Percentiles rank a stretch among this genome's conserved stretches.
These are phyloP conservation scores for Didymodactylos carnosus DNA, from an alignment of 2,888 invertebrate genomes.

Conservation along the genomic window DNA sequence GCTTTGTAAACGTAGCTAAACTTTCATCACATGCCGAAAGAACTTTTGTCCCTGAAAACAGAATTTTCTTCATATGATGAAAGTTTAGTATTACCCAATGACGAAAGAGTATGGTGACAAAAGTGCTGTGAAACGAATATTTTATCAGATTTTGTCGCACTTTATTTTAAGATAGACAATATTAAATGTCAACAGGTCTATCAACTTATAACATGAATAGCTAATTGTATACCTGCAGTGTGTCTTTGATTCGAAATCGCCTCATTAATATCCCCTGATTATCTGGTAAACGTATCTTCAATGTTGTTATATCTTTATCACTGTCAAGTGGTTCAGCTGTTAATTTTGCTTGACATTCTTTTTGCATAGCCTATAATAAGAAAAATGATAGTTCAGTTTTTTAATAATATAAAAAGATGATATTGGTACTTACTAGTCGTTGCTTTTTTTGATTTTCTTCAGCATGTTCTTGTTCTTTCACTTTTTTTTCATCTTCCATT, in stretches of 20 bases:
- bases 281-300: conserved; percentile 61
- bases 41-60: too few species aligned
- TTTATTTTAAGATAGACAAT: too few species aligned
- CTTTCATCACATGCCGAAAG: too few species aligned
- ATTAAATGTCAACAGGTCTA: background rate
- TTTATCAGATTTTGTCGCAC: too few species aligned
- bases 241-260: conserved; percentile 47
- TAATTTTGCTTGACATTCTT: conserved; percentile 29
- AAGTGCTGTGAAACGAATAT: too few species aligned
- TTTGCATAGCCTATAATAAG: conserved; percentile 27
- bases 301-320: conserved; percentile 11
- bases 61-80: too few species aligned
- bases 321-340: conserved; percentile 33
- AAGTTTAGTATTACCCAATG: too few species aligned
- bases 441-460: conserved; percentile 51
- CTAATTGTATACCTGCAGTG: conserved; percentile 16
- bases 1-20: too few species aligned
- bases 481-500: conserved; percentile 44
- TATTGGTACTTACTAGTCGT: background rate
- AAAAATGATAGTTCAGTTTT: background rate
- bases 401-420: background rate
- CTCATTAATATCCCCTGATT: conserved; percentile 51
- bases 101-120: too few species aligned
- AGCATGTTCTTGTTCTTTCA: conserved; percentile 45
- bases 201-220: background rate